phyloP scores from a whole-genome alignment of 1,140 invertebrate genomes.

The Branchinecta lindahli region DNA sequence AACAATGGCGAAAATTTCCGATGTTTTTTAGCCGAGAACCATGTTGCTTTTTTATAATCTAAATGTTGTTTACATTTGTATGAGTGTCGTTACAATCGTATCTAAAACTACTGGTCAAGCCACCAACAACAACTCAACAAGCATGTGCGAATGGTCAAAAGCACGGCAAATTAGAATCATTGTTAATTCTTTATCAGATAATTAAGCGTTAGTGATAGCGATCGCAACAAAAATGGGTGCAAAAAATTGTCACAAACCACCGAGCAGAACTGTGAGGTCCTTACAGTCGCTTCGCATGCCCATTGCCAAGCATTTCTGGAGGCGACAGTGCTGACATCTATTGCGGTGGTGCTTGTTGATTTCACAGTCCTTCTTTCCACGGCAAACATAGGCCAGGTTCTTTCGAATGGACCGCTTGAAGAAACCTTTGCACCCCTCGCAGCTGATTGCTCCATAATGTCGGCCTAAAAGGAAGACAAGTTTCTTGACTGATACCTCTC shows the following conservation, averaged over 20 bases:
- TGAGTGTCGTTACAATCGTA: too few relatives aligned
- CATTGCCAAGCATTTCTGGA: slow-evolving; percentile 90
- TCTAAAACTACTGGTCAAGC: too few relatives aligned
- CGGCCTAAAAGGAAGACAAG: slow-evolving; percentile 39
- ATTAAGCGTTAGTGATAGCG: slow-evolving; percentile 1
- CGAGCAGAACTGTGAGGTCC: slow-evolving; percentile 30
- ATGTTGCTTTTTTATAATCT: too few relatives aligned
- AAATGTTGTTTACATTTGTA: too few relatives aligned
- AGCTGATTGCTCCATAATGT: slow-evolving; percentile 86
- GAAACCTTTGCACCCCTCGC: slow-evolving; percentile 84
- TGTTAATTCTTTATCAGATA: too few relatives aligned
- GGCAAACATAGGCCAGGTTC: slow-evolving; percentile 86
- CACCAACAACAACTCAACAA: too few relatives aligned
- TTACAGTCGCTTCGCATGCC: slow-evolving; percentile 98
- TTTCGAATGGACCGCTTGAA: slow-evolving; percentile 85
- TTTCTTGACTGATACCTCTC: too few relatives aligned
- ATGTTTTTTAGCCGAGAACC: too few relatives aligned
- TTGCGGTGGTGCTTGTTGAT: slow-evolving; percentile 94
- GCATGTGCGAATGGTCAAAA: too few relatives aligned
- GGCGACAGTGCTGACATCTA: slow-evolving; percentile 90
- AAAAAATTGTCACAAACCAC: slow-evolving; percentile 6
- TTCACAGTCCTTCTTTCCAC: slow-evolving; percentile 85
- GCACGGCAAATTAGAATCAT: too few relatives aligned
- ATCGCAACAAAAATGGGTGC: background rate
- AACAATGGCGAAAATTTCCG: too few relatives aligned